Base-by-base conservation (phyloP, 2,888 invertebrate species). In the Acrobasis repandana region DNA sequence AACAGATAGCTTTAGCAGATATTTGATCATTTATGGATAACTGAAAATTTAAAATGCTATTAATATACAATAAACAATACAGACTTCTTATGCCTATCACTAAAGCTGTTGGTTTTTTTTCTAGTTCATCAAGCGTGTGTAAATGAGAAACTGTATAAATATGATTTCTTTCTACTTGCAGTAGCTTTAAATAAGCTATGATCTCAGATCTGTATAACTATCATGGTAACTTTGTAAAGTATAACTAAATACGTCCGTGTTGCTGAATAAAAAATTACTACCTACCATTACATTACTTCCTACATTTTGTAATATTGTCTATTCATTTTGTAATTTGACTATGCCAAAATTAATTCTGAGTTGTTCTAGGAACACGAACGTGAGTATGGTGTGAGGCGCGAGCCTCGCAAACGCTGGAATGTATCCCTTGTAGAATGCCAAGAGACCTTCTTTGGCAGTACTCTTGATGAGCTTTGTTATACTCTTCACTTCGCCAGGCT, bases 381-480 rank as follows among this genome's bases (percentile, higher is more conserved):
- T 98, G 15, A 99, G 93, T 65, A 99, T 96, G 2, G 99, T 99
- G 70, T 99, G 99, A 6, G 99, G 99, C 5, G 98, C 99, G 51
- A 99, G 94, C 58, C 99, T 95, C 28, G 98, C 95, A 89, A 99
- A 99, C 1, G 99, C 99, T 71, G 99, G 99, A 79, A 98, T 90
- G 88, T 97, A 99, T 48, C 99, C 99, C 93, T 98, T 99, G 85
- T 97, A 99, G 91, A 99, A 99, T 61, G 98, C 98, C 57, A 96
- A 73, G 3, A 98, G 98, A 9, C 99, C 98, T 71, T 97, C 93
- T 81, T 95, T 97, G 11, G 96, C 98, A 14, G 98, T 99, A 78
- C 95, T 96, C 38, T 93, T 77, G 9, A 98, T 92, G 67, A 99
- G 94, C 63, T 95, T 94, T 3, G 92, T 88, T 36, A 98, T 89